Conservation (phyloP, 2,888 invertebrate species). For the Parnassius mnemosyne region DNA sequence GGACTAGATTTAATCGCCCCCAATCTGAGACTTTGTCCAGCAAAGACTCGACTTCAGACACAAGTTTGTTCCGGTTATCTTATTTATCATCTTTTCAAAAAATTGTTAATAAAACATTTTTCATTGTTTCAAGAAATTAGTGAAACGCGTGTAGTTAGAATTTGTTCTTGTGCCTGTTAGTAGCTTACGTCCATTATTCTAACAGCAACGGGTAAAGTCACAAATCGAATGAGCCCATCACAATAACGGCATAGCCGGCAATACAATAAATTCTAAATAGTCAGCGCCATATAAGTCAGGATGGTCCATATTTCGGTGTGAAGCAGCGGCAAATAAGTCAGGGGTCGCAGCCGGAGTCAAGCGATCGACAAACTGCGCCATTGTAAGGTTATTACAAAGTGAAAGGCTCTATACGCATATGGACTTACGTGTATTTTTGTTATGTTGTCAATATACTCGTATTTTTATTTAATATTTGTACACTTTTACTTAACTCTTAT, state of each 20-base stretch:
- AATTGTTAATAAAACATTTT: too few species aligned
- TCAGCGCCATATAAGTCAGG: conserved; percentile 38
- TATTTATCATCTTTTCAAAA: too few species aligned
- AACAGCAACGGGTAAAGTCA: conserved; percentile 18
- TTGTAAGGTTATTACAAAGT: conserved; percentile 52
- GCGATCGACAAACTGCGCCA: conserved; percentile 66
- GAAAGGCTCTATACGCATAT: conserved; percentile 24
- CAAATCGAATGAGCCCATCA: conserved; percentile 23
- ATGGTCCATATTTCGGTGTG: conserved; percentile 50
- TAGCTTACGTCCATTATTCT: conserved; percentile 18
- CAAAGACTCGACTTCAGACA: too few species aligned
- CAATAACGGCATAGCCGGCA: conserved; percentile 23
- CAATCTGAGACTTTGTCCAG: too few species aligned
- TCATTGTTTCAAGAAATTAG: too few species aligned
- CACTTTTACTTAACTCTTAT: not conserved
- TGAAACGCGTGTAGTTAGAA: not conserved
- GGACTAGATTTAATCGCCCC: too few species aligned
- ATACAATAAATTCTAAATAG: conserved; percentile 43
- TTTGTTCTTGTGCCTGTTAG: not conserved
- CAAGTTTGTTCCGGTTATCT: too few species aligned
- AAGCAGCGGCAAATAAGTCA: conserved; percentile 57
- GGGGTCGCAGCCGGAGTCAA: conserved; percentile 58
- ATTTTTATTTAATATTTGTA: not conserved
- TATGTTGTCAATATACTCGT: not conserved
- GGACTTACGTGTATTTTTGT: conserved; percentile 27